Evolutionary conservation across 2,113 vertebrate genomes (phyloP).

Genomic region (Dipodomys stephensi): DNA sequence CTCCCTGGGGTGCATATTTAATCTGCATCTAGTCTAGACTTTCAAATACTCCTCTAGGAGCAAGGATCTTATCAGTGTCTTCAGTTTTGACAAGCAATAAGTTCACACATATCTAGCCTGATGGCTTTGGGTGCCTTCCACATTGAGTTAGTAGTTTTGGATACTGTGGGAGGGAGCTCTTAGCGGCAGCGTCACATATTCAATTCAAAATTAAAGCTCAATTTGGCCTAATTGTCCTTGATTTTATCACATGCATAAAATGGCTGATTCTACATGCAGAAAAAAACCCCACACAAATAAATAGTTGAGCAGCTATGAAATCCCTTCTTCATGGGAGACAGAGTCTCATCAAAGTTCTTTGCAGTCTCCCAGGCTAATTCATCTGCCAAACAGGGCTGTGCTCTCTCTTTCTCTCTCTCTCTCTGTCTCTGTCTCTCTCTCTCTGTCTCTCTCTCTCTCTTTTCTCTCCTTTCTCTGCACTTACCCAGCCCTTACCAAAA

Average conservation of each 20-base stretch:
- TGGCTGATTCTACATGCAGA: conserved; percentile 84
- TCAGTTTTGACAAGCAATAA: conserved; percentile 72
- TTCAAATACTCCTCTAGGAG: conserved; percentile 59
- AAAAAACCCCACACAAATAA: conserved; percentile 76
- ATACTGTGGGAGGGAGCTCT: conserved; percentile 83
- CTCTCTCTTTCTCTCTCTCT: conserved; percentile 68
- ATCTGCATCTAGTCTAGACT: conserved; percentile 65
- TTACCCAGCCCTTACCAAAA: conserved; percentile 72
- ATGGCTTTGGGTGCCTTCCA: conserved; percentile 71
- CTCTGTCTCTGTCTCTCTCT: conserved; percentile 55
- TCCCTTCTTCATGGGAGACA: conserved; percentile 57
- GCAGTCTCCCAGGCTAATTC: conserved; percentile 72
- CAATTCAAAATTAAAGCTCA: conserved; percentile 88
- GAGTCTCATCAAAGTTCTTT: conserved; percentile 57
- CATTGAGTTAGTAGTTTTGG: conserved; percentile 85
- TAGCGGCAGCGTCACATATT: conserved; percentile 78
- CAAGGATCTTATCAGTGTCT: conserved; percentile 44
- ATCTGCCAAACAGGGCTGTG: conserved; percentile 63
- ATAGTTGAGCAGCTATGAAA: conserved; percentile 76
- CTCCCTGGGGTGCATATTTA: conserved; percentile 24
- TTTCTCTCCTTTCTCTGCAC: conserved; percentile 65
- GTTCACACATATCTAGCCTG: conserved; percentile 74
- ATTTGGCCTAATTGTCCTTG: conserved; percentile 88
- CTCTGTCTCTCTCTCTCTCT: conserved; percentile 63
- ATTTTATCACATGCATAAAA: conserved; percentile 87